Conservation (phyloP, 23 tunicate species). For the Diplosoma virens region DNA sequence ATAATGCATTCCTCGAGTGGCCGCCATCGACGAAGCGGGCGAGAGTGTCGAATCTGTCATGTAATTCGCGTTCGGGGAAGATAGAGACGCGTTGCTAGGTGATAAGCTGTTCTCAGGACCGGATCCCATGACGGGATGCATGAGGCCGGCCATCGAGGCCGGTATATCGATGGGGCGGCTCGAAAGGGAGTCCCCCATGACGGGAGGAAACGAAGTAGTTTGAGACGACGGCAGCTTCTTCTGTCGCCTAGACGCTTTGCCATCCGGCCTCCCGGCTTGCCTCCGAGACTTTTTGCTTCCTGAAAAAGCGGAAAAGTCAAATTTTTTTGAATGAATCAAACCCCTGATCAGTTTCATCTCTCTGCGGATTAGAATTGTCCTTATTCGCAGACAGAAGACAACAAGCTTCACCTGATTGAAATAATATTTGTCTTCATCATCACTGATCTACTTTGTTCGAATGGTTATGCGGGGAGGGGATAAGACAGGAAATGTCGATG, state of each 20-base stretch:
- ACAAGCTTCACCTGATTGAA: too few species aligned
- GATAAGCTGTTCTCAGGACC: slow-evolving; percentile 44
- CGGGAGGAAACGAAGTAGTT: slow-evolving; percentile 7
- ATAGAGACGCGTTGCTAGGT: slow-evolving; percentile 59
- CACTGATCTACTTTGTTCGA: too few species aligned
- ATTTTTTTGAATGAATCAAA: too few species aligned
- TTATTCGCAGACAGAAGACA: too few species aligned
- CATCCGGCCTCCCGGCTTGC: slow-evolving; percentile 46
- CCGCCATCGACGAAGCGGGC: slow-evolving; percentile 47
- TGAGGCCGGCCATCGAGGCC: slow-evolving; percentile 33
- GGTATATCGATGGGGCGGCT: slow-evolving; percentile 17
- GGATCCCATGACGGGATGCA: slow-evolving; percentile 32
- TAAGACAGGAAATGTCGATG: too few species aligned
- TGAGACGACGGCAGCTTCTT: slow-evolving; percentile 49
- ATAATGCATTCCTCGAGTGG: slow-evolving; percentile 4
- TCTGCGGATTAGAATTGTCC: too few species aligned
- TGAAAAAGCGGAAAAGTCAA: too few species aligned
- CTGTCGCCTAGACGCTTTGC: slow-evolving; percentile 46
- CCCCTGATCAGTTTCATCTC: too few species aligned
- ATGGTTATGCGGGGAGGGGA: too few species aligned
- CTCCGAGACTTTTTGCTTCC: slow-evolving; percentile 52
- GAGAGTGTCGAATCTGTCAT: slow-evolving; percentile 64
- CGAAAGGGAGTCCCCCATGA: slow-evolving; percentile 18
- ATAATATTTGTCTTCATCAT: too few species aligned
- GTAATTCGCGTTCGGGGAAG: slow-evolving; percentile 74